Evolutionary conservation across 2,113 vertebrate species (phyloP).

Genomic region (Rhinichthys klamathensis): DNA sequence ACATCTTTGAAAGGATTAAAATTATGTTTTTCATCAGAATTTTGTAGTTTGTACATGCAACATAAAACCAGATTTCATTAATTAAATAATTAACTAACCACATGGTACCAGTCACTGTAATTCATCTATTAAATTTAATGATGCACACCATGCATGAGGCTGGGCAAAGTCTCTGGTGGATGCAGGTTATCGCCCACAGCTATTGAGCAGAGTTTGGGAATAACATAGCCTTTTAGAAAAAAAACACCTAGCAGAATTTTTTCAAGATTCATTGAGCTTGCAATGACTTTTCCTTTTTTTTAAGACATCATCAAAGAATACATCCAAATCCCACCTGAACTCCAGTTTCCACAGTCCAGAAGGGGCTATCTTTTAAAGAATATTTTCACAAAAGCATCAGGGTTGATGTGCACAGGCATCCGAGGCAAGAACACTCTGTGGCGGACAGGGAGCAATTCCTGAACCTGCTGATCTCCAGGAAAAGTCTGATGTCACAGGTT

Average conservation of each 20-base stretch:
- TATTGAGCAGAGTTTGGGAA: conserved; percentile 17
- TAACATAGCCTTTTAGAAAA: not conserved
- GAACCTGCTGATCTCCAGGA: conserved; percentile 36
- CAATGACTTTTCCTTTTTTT: not conserved
- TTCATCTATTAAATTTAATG: not conserved
- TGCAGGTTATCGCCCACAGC: conserved; percentile 7
- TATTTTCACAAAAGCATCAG: not conserved
- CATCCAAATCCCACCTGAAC: conserved; percentile 12
- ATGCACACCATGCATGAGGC: not conserved
- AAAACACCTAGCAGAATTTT: not conserved
- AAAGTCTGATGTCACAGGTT: conserved; percentile 21
- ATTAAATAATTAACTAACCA: conserved; percentile 21
- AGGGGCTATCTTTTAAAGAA: not conserved
- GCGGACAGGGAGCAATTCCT: conserved; percentile 25
- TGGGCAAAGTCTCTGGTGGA: not conserved
- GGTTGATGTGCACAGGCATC: not conserved
- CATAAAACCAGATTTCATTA: conserved; percentile 8
- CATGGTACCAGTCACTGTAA: conserved; percentile 2
- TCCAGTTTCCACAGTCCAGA: conserved; percentile 1
- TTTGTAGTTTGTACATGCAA: conserved; percentile 27
- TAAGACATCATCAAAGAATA: not conserved
- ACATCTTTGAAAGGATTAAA: conserved; percentile 56
- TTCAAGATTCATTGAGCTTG: not conserved
- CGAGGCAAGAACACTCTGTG: not conserved
- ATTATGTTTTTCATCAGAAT: conserved; percentile 4